Base-by-base conservation (phyloP, 2,888 invertebrate genomes). In the Dione juno region DNA sequence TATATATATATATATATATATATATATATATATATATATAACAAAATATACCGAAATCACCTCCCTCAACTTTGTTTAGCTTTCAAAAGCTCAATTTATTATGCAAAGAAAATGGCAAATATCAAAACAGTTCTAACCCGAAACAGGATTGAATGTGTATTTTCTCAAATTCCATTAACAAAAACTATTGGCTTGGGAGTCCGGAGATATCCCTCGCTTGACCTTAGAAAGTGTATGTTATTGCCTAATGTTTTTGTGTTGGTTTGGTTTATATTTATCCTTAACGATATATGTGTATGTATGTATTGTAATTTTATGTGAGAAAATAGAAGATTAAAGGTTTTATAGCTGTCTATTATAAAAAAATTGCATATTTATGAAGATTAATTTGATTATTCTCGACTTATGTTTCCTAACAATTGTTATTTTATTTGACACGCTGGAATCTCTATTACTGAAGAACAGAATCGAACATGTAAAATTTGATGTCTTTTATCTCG, bases 101-200 rank as follows among this genome's bases (percentile, higher is more conserved):
- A 61, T 61, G 43, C 43, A 45, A n/a, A 43, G 28, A n/a, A 43
- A 43, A 43, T n/a, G 45, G 28, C 11, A 45, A 37, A 45, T 61
- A 61, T 61, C n/a, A 61, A 16, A 61, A 61, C 61, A 61, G 10
- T 28, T 35, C 28, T 45, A 45, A 61, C 61, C 45, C 61, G n/a
- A 61, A 61, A 61, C 28, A 14, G n/a, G 45, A 61, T 61, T 61
- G 61, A 61, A 61, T 61, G 28, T 61, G 61, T 61, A 61, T 61
- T 61, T 61, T 45, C 61, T 45, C 61, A 45, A 61, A 61, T 61
- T 45, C 61, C 45, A 61, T 61, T 61, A 61, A 45, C 45, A 45
- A 61, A 61, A 61, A 61, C 61, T 61, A 61, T 45, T 61, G 61
- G 45, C 61, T 50, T 64, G 64, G 64, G 64, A 64, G 50, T 50